These are phyloP conservation scores for Hirundo rustica DNA, from an alignment of 2,797 vertebrate species.

Conservation along the genomic window DNA sequence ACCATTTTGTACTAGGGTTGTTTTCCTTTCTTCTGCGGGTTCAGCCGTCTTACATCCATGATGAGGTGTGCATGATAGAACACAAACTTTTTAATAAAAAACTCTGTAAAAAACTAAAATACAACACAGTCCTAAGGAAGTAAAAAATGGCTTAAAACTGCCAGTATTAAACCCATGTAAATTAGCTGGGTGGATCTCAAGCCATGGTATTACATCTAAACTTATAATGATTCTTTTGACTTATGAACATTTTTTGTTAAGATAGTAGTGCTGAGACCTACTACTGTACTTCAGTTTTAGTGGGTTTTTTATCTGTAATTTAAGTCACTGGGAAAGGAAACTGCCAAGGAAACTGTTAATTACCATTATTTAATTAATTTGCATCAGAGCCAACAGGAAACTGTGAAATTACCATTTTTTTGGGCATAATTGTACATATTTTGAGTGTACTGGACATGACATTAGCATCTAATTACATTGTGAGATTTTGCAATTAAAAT, in stretches of 20 bases:
- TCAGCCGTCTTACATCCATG: constrained; percentile 74
- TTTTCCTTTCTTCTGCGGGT: constrained; percentile 88
- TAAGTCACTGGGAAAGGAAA: not conserved
- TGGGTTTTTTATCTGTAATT: not conserved
- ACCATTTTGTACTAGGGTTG: constrained; percentile 84
- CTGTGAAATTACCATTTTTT: not conserved
- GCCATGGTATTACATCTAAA: not conserved
- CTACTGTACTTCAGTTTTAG: not conserved
- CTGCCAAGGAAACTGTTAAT: not conserved
- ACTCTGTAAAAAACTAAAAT: constrained; percentile 49
- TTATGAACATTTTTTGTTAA: not conserved
- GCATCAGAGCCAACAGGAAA: not conserved
- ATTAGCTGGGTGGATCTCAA: not conserved
- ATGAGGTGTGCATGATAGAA: constrained; percentile 85
- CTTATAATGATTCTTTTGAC: not conserved
- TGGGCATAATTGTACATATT: not conserved
- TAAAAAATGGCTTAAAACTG: not conserved
- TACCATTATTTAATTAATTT: not conserved
- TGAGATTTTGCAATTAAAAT: constrained; percentile 2
- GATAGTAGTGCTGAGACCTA: not conserved
- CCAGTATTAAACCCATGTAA: not conserved
- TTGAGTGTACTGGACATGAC: not conserved
- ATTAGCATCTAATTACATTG: not conserved
- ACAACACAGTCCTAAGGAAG: constrained; percentile 21
- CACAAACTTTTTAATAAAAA: constrained; percentile 74